Evolutionary conservation across 2,888 invertebrate genomes (phyloP).

Genomic region (Entomobrya multifasciata): DNA sequence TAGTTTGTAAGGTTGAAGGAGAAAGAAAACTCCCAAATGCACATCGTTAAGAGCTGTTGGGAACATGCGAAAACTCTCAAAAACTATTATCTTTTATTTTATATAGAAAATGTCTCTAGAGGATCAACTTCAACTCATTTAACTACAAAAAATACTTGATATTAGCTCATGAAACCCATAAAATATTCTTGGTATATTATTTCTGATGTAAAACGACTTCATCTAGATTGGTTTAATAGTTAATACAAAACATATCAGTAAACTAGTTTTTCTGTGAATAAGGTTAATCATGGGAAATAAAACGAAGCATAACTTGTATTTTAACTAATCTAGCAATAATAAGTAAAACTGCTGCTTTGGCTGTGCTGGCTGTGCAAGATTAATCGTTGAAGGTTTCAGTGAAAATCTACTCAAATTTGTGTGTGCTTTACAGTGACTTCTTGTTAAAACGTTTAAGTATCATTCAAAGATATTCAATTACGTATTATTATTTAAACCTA

Average conservation of each 20-base stretch:
- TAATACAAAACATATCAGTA: background rate
- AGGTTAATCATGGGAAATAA: background rate
- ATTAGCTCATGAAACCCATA: background rate
- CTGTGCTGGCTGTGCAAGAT: too few species aligned
- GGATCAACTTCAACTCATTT: background rate
- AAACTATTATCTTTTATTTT: constrained; percentile 11
- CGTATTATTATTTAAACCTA: background rate
- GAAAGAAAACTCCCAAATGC: background rate
- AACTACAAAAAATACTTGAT: background rate
- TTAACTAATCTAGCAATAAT: too few species aligned
- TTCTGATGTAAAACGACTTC: too few species aligned
- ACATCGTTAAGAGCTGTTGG: background rate
- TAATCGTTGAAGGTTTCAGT: too few species aligned
- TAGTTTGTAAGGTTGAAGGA: background rate
- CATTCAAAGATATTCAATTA: too few species aligned
- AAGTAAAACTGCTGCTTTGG: too few species aligned
- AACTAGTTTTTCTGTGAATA: too few species aligned
- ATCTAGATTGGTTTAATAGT: background rate
- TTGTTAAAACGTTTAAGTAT: too few species aligned
- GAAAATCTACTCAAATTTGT: too few species aligned
- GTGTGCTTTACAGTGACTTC: too few species aligned
- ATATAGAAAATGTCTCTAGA: background rate
- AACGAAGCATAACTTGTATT: background rate
- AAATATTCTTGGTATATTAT: too few species aligned
- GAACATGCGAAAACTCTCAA: constrained; percentile 27